A percentile compares a stretch with the other conserved stretches of the same genome.
phyloP scores from a whole-genome alignment of 2,113 vertebrate species.

The Vidua chalybeata region DNA sequence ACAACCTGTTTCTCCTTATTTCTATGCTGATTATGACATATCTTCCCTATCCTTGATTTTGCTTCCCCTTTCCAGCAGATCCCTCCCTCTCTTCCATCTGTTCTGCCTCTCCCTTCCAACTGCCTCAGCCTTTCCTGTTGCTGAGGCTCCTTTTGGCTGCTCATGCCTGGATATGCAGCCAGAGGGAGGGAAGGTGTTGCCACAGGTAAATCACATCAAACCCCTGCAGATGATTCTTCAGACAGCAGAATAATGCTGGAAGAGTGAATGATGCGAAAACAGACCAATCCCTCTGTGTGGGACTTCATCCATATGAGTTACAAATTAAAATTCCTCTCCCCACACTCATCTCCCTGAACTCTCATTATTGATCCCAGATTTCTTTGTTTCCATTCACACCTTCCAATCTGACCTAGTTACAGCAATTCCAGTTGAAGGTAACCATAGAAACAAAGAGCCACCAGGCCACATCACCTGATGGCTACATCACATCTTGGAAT shows the following conservation, averaged over 20 bases:
- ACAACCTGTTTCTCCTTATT: neutral
- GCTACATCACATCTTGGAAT: neutral
- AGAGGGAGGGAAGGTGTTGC: neutral
- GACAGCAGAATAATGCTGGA: fast-evolving
- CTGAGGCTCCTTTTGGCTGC: neutral
- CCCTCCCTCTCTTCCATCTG: neutral
- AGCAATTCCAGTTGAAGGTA: neutral
- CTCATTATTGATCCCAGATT: neutral
- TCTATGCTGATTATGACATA: neutral
- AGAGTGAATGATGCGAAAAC: neutral
- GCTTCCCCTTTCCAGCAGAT: neutral
- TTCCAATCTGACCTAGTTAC: conserved; percentile 41
- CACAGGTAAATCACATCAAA: neutral
- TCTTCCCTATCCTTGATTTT: neutral
- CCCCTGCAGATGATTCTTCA: neutral
- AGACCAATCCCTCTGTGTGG: neutral
- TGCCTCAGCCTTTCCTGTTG: neutral
- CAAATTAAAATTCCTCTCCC: neutral
- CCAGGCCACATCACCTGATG: neutral
- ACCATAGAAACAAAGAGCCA: conserved; percentile 53
- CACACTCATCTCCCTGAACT: neutral
- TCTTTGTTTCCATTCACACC: conserved; percentile 38
- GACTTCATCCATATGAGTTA: fast-evolving
- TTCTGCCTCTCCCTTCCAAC: neutral
- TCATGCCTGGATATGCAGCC: neutral